These are phyloP conservation scores for Chrysopilus asiliformis DNA, from an alignment of 2,888 invertebrate species.

Conservation along the genomic window DNA sequence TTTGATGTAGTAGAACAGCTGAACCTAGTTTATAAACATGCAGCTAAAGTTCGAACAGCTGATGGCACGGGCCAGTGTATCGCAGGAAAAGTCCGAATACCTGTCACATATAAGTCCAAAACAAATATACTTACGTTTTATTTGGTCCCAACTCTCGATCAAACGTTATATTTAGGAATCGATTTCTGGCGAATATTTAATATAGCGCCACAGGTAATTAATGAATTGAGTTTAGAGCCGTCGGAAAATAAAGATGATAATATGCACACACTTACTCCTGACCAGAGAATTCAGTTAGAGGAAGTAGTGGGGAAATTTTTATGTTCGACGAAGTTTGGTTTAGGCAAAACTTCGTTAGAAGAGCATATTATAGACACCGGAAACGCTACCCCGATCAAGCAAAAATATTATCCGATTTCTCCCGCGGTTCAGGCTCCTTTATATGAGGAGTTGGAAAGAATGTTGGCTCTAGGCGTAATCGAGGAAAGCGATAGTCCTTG, in stretches of 20 bases:
- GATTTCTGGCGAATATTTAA: not conserved
- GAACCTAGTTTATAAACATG: not conserved
- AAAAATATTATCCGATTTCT: not conserved
- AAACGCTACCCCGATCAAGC: not conserved
- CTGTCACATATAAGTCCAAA: not conserved
- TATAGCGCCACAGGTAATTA: not conserved
- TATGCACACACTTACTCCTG: not conserved
- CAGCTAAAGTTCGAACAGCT: not conserved
- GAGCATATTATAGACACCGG: too few relatives aligned
- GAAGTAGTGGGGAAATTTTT: too few relatives aligned
- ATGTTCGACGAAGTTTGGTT: too few relatives aligned
- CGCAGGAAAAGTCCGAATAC: not conserved
- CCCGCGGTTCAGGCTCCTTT: not conserved
- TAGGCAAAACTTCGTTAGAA: too few relatives aligned
- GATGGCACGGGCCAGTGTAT: not conserved
- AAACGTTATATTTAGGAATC: not conserved
- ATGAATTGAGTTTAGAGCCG: not conserved
- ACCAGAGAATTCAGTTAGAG: not conserved
- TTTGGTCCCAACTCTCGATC: not conserved
- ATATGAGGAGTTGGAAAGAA: conserved; percentile 17
- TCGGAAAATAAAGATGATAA: not conserved
- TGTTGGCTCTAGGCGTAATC: too few relatives aligned
- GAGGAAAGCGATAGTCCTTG: too few relatives aligned
- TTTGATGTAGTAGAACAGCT: not conserved
- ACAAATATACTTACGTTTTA: not conserved